phyloP scores from a whole-genome alignment of 1,140 invertebrate species.

The Drosophila nasuta region DNA sequence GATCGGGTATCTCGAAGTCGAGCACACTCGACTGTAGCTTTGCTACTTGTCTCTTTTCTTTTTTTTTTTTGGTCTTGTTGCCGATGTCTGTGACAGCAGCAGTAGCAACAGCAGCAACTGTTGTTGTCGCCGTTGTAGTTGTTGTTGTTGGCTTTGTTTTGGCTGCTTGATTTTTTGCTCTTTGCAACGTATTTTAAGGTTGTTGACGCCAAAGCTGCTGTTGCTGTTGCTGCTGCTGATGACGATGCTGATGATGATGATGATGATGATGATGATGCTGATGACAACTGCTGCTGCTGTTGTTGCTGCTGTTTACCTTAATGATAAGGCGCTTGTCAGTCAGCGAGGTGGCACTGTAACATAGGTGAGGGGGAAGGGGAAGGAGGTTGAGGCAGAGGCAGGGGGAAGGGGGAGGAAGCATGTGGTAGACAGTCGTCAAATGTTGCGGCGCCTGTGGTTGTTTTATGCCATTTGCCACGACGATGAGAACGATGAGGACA shows the following conservation, averaged over 20 bases:
- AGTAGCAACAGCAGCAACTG: constrained; percentile 47
- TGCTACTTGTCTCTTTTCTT: constrained; percentile 13
- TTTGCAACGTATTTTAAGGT: constrained; percentile 69
- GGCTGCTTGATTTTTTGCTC: constrained; percentile 45
- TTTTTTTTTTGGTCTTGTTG: constrained; percentile 50
- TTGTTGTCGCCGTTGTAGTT: constrained; percentile 26
- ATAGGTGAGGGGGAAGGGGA: neutral
- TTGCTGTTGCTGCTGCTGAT: constrained; percentile 52
- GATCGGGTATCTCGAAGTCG: too few species aligned
- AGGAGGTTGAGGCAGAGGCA: constrained; percentile 4
- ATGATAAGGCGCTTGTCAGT: constrained; percentile 83
- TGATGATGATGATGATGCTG: constrained; percentile 65
- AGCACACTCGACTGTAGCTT: too few species aligned
- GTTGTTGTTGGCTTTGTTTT: constrained; percentile 32
- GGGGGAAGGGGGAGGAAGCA: constrained; percentile 10
- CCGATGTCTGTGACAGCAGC: constrained; percentile 72
- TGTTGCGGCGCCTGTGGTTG: constrained; percentile 79
- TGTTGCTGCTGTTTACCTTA: constrained; percentile 75
- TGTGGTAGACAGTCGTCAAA: constrained; percentile 66
- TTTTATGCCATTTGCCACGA: constrained; percentile 75
- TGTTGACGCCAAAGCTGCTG: constrained; percentile 72
- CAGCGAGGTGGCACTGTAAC: constrained; percentile 42
- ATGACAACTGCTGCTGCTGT: constrained; percentile 22
- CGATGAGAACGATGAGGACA: constrained; percentile 13
- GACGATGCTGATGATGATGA: constrained; percentile 63